Evolutionary conservation across 1,140 invertebrate species (phyloP), one percentile per base, ranked within the genome.

Genomic region (Aphidius ervi): DNA sequence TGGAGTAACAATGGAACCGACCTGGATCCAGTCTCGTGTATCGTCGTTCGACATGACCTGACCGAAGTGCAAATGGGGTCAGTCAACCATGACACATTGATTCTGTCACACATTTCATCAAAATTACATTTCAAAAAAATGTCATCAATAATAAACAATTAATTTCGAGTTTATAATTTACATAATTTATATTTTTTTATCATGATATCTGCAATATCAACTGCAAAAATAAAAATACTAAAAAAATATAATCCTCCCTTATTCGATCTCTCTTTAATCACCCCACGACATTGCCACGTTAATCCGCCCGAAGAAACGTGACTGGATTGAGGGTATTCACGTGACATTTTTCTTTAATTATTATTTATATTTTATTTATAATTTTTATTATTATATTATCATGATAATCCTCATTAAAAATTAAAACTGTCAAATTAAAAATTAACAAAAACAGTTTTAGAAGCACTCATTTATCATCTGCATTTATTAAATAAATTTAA

Each of bases 61-160:
- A 64, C 56, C 54, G 59, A 59, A 59, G 57, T 65, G 54, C 50
- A 62, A 65, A 65, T 55, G 57, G 59, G 63, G 63, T 62, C 63
- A 59, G 57, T 65, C 57, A 65, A 62, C 63, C 60, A 59, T 56
- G 59, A 56, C 59, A 49, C 54, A 53, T 52, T 45, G 45, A 57
- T 57, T n/a, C 6, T 39, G 48, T 58, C 55, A 40, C 39, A 42
- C 16, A 16, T 16, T 39, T 53, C 37, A 16, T 5, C 42, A 9
- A 3, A 49, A 59, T 41, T 10, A 10, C 5, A 4, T 53, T 20
- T n/a, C 39, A 5, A 31, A 31, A 31, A 31, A 31, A 31, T 43
- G 2, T 43, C 42, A 43, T 2, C 2, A 43, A 43, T 4, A 7
- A 8, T 10, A 10, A 43, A 8, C 3, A n/a, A 10, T 8, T 6